Evolutionary conservation across 2,113 vertebrate species (phyloP).

Genomic region (Tragelaphus buxtoni): DNA sequence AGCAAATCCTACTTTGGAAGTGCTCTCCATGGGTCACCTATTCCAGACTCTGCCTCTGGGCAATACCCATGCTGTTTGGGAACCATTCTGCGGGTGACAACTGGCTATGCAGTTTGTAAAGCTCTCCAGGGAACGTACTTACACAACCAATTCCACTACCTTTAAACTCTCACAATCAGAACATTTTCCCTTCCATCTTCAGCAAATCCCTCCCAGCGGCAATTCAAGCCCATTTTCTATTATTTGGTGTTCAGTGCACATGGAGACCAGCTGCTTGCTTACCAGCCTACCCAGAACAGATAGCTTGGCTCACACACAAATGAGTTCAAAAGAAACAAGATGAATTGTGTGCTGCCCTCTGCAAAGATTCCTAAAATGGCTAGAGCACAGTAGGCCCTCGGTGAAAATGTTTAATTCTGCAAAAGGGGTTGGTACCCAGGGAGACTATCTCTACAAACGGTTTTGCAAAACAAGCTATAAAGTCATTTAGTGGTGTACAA

Average conservation of each 20-base stretch:
- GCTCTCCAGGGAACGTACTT: slow-evolving; percentile 19
- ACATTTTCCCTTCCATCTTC: slow-evolving; percentile 41
- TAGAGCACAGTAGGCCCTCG: neutral
- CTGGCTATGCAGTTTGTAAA: neutral
- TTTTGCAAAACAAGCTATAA: neutral
- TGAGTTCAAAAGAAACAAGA: slow-evolving; percentile 44
- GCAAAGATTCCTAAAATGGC: slow-evolving; percentile 35
- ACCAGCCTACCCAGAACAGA: slow-evolving; percentile 37
- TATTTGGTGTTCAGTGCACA: slow-evolving; percentile 40
- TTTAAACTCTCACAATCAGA: slow-evolving; percentile 42
- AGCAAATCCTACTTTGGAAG: neutral
- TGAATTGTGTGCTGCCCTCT: neutral
- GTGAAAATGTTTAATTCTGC: neutral
- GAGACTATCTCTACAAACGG: neutral
- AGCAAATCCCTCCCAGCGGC: neutral
- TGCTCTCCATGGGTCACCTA: neutral
- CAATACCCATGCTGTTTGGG: neutral
- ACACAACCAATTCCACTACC: slow-evolving; percentile 36
- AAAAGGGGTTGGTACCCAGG: neutral
- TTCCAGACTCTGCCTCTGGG: neutral
- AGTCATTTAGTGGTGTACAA: neutral
- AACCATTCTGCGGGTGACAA: neutral
- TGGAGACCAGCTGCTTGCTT: slow-evolving; percentile 48
- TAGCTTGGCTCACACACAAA: neutral
- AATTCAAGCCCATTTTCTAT: slow-evolving; percentile 49